Conservation (phyloP, 64 coral and sea anemone species). For the Orbicella faveolata region DNA sequence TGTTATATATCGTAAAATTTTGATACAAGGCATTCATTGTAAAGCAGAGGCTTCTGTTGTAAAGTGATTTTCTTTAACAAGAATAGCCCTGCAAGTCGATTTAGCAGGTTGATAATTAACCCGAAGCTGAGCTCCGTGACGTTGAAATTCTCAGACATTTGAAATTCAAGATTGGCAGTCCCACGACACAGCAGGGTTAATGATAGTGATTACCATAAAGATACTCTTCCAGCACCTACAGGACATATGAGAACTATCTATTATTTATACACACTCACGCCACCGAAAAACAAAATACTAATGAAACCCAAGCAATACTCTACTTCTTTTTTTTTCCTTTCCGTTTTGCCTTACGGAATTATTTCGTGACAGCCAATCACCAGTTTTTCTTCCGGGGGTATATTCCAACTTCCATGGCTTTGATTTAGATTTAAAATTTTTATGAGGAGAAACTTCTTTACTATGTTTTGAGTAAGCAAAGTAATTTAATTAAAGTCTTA, state of each 20-base stretch:
- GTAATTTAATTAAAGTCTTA: slow-evolving; percentile 8
- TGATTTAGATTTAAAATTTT: neutral
- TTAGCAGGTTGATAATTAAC: neutral
- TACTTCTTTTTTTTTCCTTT: neutral
- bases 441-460: neutral
- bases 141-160: neutral
- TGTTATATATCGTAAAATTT: no score
- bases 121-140: neutral
- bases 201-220: neutral
- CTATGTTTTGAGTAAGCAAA: neutral
- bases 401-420: neutral
- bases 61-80: no score
- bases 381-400: neutral
- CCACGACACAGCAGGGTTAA: slow-evolving; percentile 7
- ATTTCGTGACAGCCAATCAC: neutral
- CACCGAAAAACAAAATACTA: neutral
- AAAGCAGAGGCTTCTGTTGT: no score
- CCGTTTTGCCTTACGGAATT: neutral
- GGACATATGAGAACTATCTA: slow-evolving; percentile 5
- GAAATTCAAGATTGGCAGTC: neutral
- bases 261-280: slow-evolving; percentile 5
- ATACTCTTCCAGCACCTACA: neutral
- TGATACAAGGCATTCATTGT: no score
- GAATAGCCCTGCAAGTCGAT: no score
- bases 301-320: neutral